Base-by-base conservation (phyloP, 1,140 invertebrate genomes). In the Papilio xuthus region DNA sequence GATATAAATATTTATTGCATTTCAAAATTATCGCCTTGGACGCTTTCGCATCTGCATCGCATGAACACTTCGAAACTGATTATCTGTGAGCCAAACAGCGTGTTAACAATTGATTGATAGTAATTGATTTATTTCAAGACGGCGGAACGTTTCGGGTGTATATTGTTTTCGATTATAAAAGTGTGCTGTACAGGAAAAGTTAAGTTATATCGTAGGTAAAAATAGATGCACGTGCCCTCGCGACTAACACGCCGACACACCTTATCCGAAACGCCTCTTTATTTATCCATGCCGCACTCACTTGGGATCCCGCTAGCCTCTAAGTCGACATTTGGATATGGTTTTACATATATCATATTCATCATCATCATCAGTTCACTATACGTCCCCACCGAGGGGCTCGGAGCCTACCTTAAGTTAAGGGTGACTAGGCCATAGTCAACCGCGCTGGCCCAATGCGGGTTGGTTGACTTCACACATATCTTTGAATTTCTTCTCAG, bases 151-250 rank as follows among this genome's bases (percentile, higher is more conserved):
- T 37, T 74, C 80, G 77, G 83, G 78, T 82, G 81, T 85, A 72
- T 77, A 82, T 83, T 82, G 80, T 81, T 85, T 82, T 76, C 32
- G 32, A 76, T 76, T 76, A 60, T 80, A 84, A 84, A 79, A 76
- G 82, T 84, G 79, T 81, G 84, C 82, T 81, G 74, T 83, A 77
- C 74, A 77, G 78, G 80, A 85, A 83, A 79, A 82, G 81, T 77
- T 80, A 72, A 80, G 82, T 79, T 80, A 83, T 50, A 67, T 78
- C 60, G 80, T 50, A 78, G 77, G 82, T 88, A 87, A 87, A 86
- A 88, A 90, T 89, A 89, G 87, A 86, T 85, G 67, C 84, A 85
- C 85, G 83, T 88, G 83, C 84, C 83, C 79, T 82, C 82, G 82
- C 77, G 26, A 72, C 80, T 71, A 26, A 72, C 80, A 82, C 80